These are phyloP conservation scores for Aporrectodea caliginosa DNA, from an alignment of 1,140 invertebrate species.

Conservation along the genomic window DNA sequence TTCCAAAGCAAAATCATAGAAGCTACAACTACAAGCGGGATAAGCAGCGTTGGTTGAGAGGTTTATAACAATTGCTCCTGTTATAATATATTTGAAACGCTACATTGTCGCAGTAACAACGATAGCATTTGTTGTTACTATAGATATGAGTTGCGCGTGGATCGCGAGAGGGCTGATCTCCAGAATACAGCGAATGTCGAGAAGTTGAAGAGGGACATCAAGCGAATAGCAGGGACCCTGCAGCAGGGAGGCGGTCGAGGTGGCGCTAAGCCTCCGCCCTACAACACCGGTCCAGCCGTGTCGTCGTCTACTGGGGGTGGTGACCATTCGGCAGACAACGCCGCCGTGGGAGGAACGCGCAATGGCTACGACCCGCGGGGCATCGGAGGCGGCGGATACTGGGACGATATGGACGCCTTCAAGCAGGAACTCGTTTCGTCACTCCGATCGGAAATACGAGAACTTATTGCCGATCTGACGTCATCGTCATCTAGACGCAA, in stretches of 20 bases:
- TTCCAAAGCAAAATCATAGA: too few relatives aligned
- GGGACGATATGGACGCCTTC: slow-evolving; percentile 48
- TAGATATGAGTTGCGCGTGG: neutral
- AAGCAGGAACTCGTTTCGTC: slow-evolving; percentile 51
- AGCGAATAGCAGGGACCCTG: neutral
- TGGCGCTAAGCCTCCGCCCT: neutral
- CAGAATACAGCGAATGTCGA: neutral
- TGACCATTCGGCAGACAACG: neutral
- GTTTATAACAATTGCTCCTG: too few relatives aligned
- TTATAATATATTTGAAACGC: too few relatives aligned
- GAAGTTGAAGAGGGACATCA: neutral
- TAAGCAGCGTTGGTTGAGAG: too few relatives aligned
- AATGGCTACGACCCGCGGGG: slow-evolving; percentile 31
- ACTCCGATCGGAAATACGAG: slow-evolving; percentile 47
- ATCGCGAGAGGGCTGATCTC: neutral
- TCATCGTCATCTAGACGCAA: slow-evolving; percentile 24
- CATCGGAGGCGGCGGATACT: too few relatives aligned
- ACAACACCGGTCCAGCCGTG: neutral
- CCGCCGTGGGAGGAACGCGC: too few relatives aligned
- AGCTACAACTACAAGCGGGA: too few relatives aligned
- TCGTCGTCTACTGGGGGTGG: neutral
- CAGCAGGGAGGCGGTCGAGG: neutral
- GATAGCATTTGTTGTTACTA: too few relatives aligned
- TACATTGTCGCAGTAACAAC: too few relatives aligned
- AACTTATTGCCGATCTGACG: slow-evolving; percentile 38